Percentiles rank a stretch among this genome's conserved stretches.
These are phyloP conservation scores for Polydrusus tereticollis DNA, from an alignment of 2,888 invertebrate genomes.

Conservation along the genomic window DNA sequence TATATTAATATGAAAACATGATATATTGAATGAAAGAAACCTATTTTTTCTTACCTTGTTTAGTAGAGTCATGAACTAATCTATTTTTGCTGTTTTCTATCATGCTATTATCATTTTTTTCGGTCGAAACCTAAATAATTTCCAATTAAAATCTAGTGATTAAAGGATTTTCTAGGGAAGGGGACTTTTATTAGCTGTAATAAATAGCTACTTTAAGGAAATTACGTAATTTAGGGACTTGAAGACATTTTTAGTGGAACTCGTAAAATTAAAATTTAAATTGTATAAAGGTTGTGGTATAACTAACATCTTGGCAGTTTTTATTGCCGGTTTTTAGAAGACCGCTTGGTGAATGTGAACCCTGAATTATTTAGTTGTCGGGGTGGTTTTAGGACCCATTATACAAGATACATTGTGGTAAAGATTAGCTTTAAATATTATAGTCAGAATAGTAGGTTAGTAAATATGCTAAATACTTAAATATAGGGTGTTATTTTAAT, in stretches of 20 bases:
- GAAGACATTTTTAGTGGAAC: slow-evolving; percentile 30
- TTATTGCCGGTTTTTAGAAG: slow-evolving; percentile 3
- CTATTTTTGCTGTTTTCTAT: no score
- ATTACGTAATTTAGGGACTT: slow-evolving; percentile 35
- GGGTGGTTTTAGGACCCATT: neutral
- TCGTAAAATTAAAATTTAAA: slow-evolving; percentile 38
- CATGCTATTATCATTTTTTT: neutral
- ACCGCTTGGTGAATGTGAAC: neutral
- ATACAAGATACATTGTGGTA: neutral
- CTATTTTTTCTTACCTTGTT: no score
- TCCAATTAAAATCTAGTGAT: slow-evolving; percentile 24
- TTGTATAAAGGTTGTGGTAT: slow-evolving; percentile 23
- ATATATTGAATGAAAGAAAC: no score
- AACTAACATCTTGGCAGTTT: slow-evolving; percentile 28
- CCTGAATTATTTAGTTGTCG: neutral
- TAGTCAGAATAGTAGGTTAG: no score
- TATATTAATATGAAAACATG: no score
- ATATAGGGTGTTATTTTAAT: no score
- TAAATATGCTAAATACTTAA: no score
- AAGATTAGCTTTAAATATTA: no score
- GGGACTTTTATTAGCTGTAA: slow-evolving; percentile 33
- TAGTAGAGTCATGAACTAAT: no score
- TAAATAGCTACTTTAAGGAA: slow-evolving; percentile 28
- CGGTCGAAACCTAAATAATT: neutral
- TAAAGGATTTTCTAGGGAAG: slow-evolving; percentile 11